Base-by-base conservation (phyloP, 2,797 vertebrate genomes). In the Agapornis canus region DNA sequence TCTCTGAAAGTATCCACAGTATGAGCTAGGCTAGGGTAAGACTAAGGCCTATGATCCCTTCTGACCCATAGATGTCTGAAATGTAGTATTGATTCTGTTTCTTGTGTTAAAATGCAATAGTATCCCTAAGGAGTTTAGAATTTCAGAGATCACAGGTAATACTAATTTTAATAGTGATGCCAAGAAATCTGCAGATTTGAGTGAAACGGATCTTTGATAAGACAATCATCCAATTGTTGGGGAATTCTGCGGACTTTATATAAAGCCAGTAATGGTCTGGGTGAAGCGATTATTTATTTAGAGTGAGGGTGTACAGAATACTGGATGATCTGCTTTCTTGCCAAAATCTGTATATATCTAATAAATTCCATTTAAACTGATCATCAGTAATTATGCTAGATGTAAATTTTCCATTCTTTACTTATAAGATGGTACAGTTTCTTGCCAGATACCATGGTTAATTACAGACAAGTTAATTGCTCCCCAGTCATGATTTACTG, bases 401-500 rank as follows among this genome's bases (percentile, higher is more conserved):
- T 94, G 72, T 78, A 65, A 45, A 6, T 71, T 94, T 87, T 59
- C 42, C 47, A 75, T 26, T 60, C 35, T 64, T 78, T 35, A 72
- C 51, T 79, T 73, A 5, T 45, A 80, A 91, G 70, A 86, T 70
- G 59, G 54, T 37, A 52, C 31, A 61, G 52, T 81, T 83, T 88
- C 78, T 88, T 91, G 19, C 65, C 45, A 90, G 80, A 86, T 76
- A 79, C 42, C 31, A 37, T 66, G 51, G 70, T 93, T 95, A 93
- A 94, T 93, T 93, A 76, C 63, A 76, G 77, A 82, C 11, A 51
- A 95, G 70, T 82, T 96, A 83, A 95, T 95, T 89, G 92, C 65
- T 94, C 59, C 85, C 47, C 37, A 43, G 73, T 56, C 59, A 77
- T 86, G 88, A 96, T 83, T 93, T 90, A 86, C 88, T 92, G 77